Evolutionary conservation across 2,113 vertebrate species (phyloP), one percentile per base, ranked within the genome.

Genomic region (Coreoperca whiteheadi): DNA sequence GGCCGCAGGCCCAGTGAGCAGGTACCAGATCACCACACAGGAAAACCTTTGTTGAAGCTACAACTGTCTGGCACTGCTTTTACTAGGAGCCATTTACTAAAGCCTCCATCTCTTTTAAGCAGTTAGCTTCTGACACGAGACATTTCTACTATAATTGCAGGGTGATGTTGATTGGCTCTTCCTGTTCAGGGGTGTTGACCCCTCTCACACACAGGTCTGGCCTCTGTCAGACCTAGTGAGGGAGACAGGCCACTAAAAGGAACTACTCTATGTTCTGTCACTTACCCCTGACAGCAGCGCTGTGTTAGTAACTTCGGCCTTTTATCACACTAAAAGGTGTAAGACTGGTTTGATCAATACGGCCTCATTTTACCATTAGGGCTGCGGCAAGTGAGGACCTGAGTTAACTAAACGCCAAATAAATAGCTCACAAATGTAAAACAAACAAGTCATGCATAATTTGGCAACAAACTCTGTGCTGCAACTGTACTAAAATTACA

Each of bases 131-230:
- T 83, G 84, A 90, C 83, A 83, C 21, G 43, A 84, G 77, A 83
- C 61, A 9, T 84, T 91, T 86, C 86, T 80, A 74, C 67, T 64
- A 78, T 83, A 90, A 93, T 92, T 85, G 70, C 39, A 60, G 85
- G 86, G 74, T 81, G 89, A 91, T 77, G 89, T 2, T 85, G 89
- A 91, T 82, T 88, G 83, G 61, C 87, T 82, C 77, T 88, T 90
- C 79, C 86, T 89, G 90, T 82, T 91, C 85, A 85, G 89, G 79
- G 67, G 67, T 3, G 84, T 30, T 69, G 83, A 89, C 82, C 84
- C 87, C 77, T 56, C 77, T 74, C 71, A 60, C 75, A 88, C 76
- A 76, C 63, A 3, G 23, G 57, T 79, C 79, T 87, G 88, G 76
- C 73, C 88, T 88, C 77, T 76, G 82, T 92, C 89, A 87, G 77